Percentiles rank a stretch among this genome's conserved stretches.
phyloP scores from a whole-genome alignment of 2,113 vertebrate genomes.

The Clarias macrocephalus region DNA sequence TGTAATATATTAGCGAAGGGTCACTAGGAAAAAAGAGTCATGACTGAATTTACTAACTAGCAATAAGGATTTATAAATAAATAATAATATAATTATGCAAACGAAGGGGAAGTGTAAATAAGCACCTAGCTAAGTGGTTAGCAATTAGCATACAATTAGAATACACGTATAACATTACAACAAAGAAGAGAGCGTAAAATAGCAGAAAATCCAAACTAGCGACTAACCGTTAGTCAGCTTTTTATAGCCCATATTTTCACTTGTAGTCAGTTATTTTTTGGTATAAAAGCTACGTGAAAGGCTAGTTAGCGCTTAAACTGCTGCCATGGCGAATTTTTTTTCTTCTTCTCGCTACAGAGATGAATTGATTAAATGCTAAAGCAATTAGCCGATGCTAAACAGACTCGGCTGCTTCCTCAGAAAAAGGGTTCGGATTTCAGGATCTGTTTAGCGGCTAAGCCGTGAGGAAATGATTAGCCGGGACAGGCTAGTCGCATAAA shows the following conservation, averaged over 20 bases:
- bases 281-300: not conserved
- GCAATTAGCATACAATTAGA: not conserved
- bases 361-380: conserved; percentile 2
- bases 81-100: not conserved
- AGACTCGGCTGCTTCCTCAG: not conserved
- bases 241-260: not conserved
- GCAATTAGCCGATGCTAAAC: not conserved
- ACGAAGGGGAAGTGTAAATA: not conserved
- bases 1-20: not conserved
- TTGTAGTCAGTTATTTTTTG: not conserved
- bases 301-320: not conserved
- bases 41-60: not conserved
- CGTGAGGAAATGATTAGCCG: conserved; percentile 25
- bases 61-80: not conserved
- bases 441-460: not conserved
- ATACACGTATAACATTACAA: not conserved
- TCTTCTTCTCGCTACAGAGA: not conserved
- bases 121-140: not conserved
- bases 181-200: not conserved
- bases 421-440: conserved; percentile 4
- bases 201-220: not conserved
- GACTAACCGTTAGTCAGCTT: not conserved
- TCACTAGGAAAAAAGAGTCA: not conserved
- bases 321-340: not conserved
- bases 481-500: conserved; percentile 56